Conservation (phyloP, 2,888 invertebrate species). For the Chloroclysta siterata region DNA sequence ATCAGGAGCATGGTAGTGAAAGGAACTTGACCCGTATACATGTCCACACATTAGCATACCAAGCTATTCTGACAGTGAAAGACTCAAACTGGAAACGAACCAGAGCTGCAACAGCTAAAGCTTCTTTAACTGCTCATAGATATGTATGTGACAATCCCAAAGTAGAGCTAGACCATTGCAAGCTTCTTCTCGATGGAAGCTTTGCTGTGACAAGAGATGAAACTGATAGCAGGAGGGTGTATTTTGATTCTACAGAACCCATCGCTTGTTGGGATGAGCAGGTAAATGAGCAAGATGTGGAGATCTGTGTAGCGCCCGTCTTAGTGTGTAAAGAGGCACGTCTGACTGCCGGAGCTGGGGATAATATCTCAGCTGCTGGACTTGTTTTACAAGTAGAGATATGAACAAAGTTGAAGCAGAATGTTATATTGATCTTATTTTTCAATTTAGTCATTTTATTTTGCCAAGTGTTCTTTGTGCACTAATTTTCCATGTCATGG, state of each 20-base stretch:
- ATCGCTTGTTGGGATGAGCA: conserved; percentile 93
- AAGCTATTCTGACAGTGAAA: conserved; percentile 90
- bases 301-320: conserved; percentile 93
- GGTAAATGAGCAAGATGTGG: conserved; percentile 77
- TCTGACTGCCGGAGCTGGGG: conserved; percentile 94
- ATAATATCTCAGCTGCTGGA: conserved; percentile 96
- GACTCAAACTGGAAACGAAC: conserved; percentile 91
- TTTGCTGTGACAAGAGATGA: conserved; percentile 89
- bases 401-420: conserved; percentile 50
- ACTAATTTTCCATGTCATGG: background rate
- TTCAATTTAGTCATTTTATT: conserved; percentile 27
- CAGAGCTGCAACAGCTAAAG: conserved; percentile 92
- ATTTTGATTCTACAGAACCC: conserved; percentile 88
- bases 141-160: conserved; percentile 90
- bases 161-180: conserved; percentile 76
- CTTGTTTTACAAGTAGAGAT: conserved; percentile 88
- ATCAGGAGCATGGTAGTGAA: conserved; percentile 68
- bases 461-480: conserved; percentile 7
- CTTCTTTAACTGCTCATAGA: conserved; percentile 92
- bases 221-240: conserved; percentile 83
- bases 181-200: conserved; percentile 92
- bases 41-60: conserved; percentile 94
- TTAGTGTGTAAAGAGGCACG: conserved; percentile 92
- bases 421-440: conserved; percentile 9
- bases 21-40: conserved; percentile 90